Base-by-base conservation (phyloP, 1,140 invertebrate species). In the Conus betulinus region DNA sequence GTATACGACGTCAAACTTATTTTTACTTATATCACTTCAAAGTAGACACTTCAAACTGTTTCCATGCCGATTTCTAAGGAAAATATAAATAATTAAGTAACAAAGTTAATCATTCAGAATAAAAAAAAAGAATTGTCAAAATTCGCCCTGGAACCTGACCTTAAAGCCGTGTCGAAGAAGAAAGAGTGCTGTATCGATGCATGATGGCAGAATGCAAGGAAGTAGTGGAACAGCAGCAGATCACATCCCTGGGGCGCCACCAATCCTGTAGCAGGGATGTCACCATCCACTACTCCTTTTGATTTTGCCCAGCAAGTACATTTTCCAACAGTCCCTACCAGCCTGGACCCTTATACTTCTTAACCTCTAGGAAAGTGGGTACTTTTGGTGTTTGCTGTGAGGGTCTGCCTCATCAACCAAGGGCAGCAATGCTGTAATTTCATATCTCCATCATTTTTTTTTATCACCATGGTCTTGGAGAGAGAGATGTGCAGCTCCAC, bases 111-210 rank as follows among this genome's bases (percentile, higher is more conserved):
- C n/a, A n/a, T n/a, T n/a, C n/a, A n/a, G n/a, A n/a, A n/a, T n/a
- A n/a, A n/a, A n/a, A n/a, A n/a, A n/a, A n/a, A n/a, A n/a, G n/a
- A n/a, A n/a, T n/a, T n/a, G n/a, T n/a, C n/a, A n/a, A n/a, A n/a
- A n/a, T n/a, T n/a, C n/a, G n/a, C n/a, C n/a, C n/a, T n/a, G n/a
- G n/a, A n/a, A n/a, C n/a, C n/a, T n/a, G n/a, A n/a, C n/a, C n/a
- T n/a, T n/a, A n/a, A n/a, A n/a, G n/a, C n/a, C n/a, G 92, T 92
- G 15, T 87, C 95, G 13, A 85, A 94, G 74, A 95, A 95, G 81
- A 57, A 13, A 57, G 55, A 13, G 39, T 27, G 25, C 71, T 76
- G 7, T 27, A 76, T 7, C 6, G 71, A 20, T 8, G 55, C 55
- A 57, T 57, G 55, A 57, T 13, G 55, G 55, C 55, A 57, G 6